A percentile compares a stretch with the other conserved stretches of the same genome.
Conservation (phyloP, 2,888 invertebrate genomes). For the Sericinus montela region DNA sequence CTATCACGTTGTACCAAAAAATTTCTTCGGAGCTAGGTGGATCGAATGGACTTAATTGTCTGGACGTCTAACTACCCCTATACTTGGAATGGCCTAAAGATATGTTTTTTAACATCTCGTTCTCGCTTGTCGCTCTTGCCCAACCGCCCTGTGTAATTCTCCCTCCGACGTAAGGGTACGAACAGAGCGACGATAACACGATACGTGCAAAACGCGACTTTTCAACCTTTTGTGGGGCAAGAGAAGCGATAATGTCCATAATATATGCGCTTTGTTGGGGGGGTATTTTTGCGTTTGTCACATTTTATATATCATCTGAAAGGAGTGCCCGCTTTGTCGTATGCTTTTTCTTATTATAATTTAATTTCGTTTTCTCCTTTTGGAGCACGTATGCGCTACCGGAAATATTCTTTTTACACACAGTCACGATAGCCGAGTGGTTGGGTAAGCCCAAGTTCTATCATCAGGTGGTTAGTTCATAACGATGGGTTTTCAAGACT, state of each 20-base stretch:
- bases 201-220: constrained; percentile 74
- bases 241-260: constrained; percentile 65
- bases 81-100: too few species aligned
- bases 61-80: too few species aligned
- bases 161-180: constrained; percentile 69
- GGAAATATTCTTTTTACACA: not conserved
- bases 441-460: too few species aligned
- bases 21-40: too few species aligned
- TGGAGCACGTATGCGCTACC: not conserved
- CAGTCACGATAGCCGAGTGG: too few species aligned
- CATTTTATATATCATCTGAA: constrained; percentile 44
- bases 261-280: constrained; percentile 66
- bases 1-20: too few species aligned
- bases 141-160: constrained; percentile 40
- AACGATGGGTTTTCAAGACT: too few species aligned
- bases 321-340: constrained; percentile 21
- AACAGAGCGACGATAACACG: constrained; percentile 64
- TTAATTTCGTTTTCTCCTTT: constrained; percentile 5
- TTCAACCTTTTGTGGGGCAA: constrained; percentile 73
- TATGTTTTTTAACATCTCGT: too few species aligned
- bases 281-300: constrained; percentile 63
- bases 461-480: too few species aligned
- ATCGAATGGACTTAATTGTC: too few species aligned
- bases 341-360: constrained; percentile 9
- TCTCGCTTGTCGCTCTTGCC: constrained; percentile 23